A percentile compares a stretch with the other conserved stretches of the same genome.
These are phyloP conservation scores for Hucho hucho DNA, from an alignment of 2,113 vertebrate genomes.

Conservation along the genomic window DNA sequence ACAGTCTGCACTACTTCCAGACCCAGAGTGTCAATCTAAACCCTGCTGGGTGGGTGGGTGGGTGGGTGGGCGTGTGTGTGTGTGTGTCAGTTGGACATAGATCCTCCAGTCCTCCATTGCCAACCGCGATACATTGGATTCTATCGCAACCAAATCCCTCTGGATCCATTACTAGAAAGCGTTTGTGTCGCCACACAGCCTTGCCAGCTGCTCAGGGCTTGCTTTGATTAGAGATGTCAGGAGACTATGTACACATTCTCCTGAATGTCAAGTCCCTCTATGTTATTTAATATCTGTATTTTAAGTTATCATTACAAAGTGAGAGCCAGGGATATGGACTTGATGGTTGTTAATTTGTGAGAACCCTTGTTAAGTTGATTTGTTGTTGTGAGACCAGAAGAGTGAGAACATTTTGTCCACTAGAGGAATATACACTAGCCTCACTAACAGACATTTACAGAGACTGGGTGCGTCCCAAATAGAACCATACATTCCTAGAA, in stretches of 20 bases:
- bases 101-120: conserved; percentile 33
- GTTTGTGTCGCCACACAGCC: conserved; percentile 23
- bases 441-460: conserved; percentile 24
- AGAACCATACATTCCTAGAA: no score
- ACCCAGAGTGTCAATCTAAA: conserved; percentile 18
- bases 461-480: not conserved
- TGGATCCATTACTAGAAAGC: conserved; percentile 40
- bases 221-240: conserved; percentile 18
- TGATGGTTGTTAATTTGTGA: conserved; percentile 18
- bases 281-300: conserved; percentile 43
- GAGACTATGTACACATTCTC: conserved; percentile 22
- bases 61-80: conserved; percentile 1
- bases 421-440: conserved; percentile 3
- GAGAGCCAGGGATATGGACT: not conserved
- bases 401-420: conserved; percentile 26
- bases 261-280: conserved; percentile 13
- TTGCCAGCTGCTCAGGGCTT: conserved; percentile 44
- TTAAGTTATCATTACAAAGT: conserved; percentile 22
- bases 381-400: conserved; percentile 3
- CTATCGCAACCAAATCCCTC: conserved; percentile 46
- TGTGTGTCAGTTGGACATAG: conserved; percentile 8
- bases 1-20: conserved; percentile 28
- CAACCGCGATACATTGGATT: conserved; percentile 42
- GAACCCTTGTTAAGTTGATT: not conserved
- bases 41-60: not conserved